Percentiles rank a stretch among this genome's conserved stretches.
These are phyloP conservation scores for Falco biarmicus DNA, from an alignment of 2,797 vertebrate genomes.

Conservation along the genomic window DNA sequence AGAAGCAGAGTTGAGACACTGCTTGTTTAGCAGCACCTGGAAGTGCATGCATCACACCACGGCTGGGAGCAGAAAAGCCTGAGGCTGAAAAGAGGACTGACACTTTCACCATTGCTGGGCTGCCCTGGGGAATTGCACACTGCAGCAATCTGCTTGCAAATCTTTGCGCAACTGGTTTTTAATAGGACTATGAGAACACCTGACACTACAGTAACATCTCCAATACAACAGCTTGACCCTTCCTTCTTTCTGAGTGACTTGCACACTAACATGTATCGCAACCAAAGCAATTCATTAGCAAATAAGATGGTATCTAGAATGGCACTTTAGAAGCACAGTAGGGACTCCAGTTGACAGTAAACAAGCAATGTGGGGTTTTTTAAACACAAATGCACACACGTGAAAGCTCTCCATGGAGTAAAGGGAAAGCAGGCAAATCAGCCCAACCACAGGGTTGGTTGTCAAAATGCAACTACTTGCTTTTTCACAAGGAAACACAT, in stretches of 20 bases:
- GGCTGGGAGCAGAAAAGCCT: not conserved
- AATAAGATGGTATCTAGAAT: not conserved
- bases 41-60: rapidly evolving
- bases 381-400: not conserved
- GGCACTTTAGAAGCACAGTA: not conserved
- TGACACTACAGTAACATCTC: not conserved
- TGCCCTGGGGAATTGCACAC: not conserved
- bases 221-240: not conserved
- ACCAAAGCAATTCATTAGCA: not conserved
- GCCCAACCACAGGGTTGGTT: not conserved
- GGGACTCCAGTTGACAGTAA: not conserved
- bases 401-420: not conserved
- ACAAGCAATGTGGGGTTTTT: not conserved
- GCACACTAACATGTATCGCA: not conserved
- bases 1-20: not conserved
- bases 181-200: not conserved
- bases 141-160: not conserved
- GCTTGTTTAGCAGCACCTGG: not conserved
- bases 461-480: not conserved
- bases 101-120: not conserved
- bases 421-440: not conserved
- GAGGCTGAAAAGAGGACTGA: not conserved
- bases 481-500: not conserved
- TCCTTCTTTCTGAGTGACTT: not conserved
- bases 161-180: not conserved